A percentile compares a stretch with the other conserved stretches of the same genome.
Evolutionary conservation across 2,797 vertebrate genomes (phyloP).

Genomic region (Sebastiscus albofasciatus): DNA sequence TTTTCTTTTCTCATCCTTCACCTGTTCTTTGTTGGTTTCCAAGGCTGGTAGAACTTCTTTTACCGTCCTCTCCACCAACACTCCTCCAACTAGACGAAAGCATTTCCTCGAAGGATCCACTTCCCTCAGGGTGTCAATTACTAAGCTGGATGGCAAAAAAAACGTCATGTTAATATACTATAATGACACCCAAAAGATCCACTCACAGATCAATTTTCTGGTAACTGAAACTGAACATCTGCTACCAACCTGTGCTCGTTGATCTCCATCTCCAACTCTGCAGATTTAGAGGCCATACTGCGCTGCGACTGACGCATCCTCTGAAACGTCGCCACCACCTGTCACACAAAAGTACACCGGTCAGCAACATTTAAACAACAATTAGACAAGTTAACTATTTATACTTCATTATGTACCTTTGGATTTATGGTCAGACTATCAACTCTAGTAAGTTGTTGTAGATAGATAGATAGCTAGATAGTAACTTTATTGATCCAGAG

Average conservation of each 20-base stretch:
- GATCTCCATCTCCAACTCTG: constrained; percentile 93
- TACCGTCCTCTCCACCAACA: constrained; percentile 93
- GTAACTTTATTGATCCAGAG: no score
- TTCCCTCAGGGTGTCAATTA: constrained; percentile 92
- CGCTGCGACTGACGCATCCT: constrained; percentile 94
- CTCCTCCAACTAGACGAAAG: constrained; percentile 93
- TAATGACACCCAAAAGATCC: not conserved
- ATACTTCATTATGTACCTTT: not conserved
- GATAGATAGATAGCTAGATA: no score
- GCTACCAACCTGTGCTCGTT: constrained; percentile 90
- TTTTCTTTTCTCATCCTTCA: constrained; percentile 38
- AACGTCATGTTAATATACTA: accelerated
- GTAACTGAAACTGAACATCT: not conserved
- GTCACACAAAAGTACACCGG: not conserved
- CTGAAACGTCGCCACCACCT: constrained; percentile 94
- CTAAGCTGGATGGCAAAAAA: constrained; percentile 77
- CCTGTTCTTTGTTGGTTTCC: constrained; percentile 93
- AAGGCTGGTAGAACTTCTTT: constrained; percentile 94
- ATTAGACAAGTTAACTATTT: not conserved
- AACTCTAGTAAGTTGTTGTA: not conserved
- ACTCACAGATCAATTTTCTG: not conserved
- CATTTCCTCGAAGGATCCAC: constrained; percentile 92
- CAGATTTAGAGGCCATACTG: constrained; percentile 89
- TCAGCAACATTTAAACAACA: not conserved
- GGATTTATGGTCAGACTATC: not conserved